These are phyloP conservation scores for Tuberolachnus salignus DNA, from an alignment of 2,888 invertebrate species.

Conservation along the genomic window DNA sequence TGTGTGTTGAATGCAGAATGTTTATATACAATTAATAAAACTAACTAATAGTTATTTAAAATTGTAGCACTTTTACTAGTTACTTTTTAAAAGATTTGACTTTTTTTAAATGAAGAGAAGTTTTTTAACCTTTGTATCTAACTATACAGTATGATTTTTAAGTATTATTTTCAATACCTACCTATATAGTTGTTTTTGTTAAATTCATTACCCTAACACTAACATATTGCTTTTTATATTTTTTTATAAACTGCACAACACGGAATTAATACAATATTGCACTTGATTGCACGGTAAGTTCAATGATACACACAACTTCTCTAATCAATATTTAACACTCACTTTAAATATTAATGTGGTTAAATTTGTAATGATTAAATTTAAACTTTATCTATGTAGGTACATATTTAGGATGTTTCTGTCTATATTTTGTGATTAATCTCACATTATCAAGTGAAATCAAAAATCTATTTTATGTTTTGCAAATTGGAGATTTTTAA, in stretches of 20 bases:
- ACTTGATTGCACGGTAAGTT: constrained; percentile 56
- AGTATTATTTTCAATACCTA: constrained; percentile 3
- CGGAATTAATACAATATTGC: constrained; percentile 53
- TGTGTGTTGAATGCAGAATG: neutral
- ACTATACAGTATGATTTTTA: neutral
- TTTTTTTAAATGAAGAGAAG: neutral
- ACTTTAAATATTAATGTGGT: constrained; percentile 12
- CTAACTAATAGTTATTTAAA: neutral
- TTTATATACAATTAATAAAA: neutral
- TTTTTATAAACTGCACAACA: constrained; percentile 54
- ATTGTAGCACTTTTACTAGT: too few relatives aligned
- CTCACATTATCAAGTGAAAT: too few relatives aligned
- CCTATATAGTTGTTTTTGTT: neutral
- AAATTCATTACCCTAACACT: constrained; percentile 36
- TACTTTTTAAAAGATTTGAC: neutral
- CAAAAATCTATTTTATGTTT: too few relatives aligned
- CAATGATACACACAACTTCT: constrained; percentile 36
- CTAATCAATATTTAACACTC: constrained; percentile 3
- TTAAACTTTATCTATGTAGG: neutral
- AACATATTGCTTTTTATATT: constrained; percentile 48
- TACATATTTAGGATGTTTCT: too few relatives aligned
- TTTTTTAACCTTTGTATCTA: neutral
- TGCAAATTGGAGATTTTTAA: too few relatives aligned
- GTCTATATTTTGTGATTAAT: too few relatives aligned
- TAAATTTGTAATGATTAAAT: neutral